Evolutionary conservation across 1,140 invertebrate species (phyloP).

Genomic region (Eurosta solidaginis): DNA sequence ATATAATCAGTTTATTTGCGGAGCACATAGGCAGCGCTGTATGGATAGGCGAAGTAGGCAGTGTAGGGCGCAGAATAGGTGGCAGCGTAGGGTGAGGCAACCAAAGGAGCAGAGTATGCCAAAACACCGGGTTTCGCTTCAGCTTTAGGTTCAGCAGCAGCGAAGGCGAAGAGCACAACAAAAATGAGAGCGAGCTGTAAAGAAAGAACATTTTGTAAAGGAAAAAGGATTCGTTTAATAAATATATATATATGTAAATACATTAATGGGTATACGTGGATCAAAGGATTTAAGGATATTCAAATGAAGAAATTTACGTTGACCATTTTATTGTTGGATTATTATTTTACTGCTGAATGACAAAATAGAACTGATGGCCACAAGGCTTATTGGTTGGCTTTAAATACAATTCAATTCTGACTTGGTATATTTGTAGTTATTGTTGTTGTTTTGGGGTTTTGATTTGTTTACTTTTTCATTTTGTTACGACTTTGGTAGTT

Average conservation of each 20-base stretch:
- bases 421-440: too few species aligned
- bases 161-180: constrained; percentile 49
- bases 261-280: too few species aligned
- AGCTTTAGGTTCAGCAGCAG: constrained; percentile 46
- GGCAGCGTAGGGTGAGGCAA: constrained; percentile 24
- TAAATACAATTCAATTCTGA: constrained; percentile 7
- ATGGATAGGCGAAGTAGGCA: constrained; percentile 25
- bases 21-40: constrained; percentile 28
- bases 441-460: too few species aligned
- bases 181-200: constrained; percentile 52
- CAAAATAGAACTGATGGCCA: constrained; percentile 24
- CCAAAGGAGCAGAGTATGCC: constrained; percentile 30
- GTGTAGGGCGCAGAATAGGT: constrained; percentile 38
- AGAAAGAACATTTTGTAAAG: background rate
- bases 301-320: too few species aligned
- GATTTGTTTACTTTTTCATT: too few species aligned
- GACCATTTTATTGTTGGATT: constrained; percentile 49
- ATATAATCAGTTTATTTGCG: constrained; percentile 22
- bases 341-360: background rate
- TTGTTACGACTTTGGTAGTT: background rate
- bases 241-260: too few species aligned
- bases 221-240: too few species aligned
- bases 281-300: too few species aligned
- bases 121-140: constrained; percentile 41
- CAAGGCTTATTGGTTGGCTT: background rate